phyloP scores from a whole-genome alignment of 2,797 vertebrate species.

The Microtus agrestis region DNA sequence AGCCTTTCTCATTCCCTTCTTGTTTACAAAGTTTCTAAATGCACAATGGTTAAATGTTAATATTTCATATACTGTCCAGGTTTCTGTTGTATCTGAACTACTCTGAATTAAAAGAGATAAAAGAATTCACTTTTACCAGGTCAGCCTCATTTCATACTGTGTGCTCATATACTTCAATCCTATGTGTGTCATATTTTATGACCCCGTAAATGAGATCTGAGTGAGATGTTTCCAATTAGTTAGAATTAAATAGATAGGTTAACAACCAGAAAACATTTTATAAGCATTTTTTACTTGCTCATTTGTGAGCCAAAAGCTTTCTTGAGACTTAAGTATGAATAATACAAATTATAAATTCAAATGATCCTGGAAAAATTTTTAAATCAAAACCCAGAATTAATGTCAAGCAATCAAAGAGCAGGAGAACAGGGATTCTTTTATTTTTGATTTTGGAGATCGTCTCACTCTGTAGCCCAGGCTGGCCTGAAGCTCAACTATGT shows the following conservation, averaged over 20 bases:
- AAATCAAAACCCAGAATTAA: constrained; percentile 30
- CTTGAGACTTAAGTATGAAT: constrained; percentile 44
- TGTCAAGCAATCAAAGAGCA: background rate
- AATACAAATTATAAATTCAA: constrained; percentile 42
- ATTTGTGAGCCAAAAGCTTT: constrained; percentile 54
- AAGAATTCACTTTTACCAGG: constrained; percentile 22
- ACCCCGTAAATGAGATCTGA: constrained; percentile 34
- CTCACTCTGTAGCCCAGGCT: background rate
- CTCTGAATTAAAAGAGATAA: constrained; percentile 37
- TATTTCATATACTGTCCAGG: background rate
- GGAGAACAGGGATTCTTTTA: background rate
- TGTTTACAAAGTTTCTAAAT: background rate
- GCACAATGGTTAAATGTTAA: constrained; percentile 1
- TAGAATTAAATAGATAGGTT: constrained; percentile 45
- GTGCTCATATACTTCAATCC: constrained; percentile 4
- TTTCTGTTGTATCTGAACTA: constrained; percentile 3
- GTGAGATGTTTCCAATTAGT: constrained; percentile 9
- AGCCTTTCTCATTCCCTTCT: background rate
- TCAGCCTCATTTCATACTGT: background rate
- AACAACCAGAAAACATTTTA: constrained; percentile 50
- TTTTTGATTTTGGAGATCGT: background rate
- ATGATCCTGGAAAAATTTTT: constrained; percentile 18
- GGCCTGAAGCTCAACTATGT: background rate
- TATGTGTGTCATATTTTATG: background rate
- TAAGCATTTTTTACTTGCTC: constrained; percentile 36